A percentile compares a stretch with the other conserved stretches of the same genome.
Conservation (phyloP, 2,888 invertebrate species). For the Drosophila pullipes region DNA sequence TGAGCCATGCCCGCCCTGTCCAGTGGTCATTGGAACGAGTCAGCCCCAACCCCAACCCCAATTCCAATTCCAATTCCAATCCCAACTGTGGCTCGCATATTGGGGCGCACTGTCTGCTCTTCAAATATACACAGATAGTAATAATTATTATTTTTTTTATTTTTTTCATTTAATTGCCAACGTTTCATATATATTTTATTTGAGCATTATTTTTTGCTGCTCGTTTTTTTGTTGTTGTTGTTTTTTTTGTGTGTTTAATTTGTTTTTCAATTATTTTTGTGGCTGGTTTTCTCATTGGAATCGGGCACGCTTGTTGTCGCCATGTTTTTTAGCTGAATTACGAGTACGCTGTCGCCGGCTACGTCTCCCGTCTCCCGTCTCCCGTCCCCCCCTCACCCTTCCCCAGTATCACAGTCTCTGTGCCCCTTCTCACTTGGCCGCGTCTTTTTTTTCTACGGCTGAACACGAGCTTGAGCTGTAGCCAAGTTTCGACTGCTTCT, state of each 20-base stretch:
- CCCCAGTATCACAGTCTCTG: not conserved
- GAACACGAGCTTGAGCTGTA: conserved; percentile 41
- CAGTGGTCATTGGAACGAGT: conserved; percentile 41
- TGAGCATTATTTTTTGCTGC: conserved; percentile 52
- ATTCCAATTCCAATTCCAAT: not conserved
- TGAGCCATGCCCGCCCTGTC: conserved; percentile 44
- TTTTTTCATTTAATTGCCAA: conserved; percentile 75
- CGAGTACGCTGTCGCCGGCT: conserved; percentile 33
- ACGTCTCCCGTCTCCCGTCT: conserved; percentile 3
- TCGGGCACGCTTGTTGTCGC: conserved; percentile 78
- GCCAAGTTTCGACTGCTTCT: conserved; percentile 35
- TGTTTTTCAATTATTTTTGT: conserved; percentile 80
- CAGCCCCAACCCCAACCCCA: conserved; percentile 1
- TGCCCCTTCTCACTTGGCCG: not conserved
- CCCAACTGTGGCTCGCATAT: conserved; percentile 18
- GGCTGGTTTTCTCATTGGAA: conserved; percentile 70
- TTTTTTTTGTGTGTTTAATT: conserved; percentile 67
- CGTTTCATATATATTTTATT: conserved; percentile 79
- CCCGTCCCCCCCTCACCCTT: not conserved
- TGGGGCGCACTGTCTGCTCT: conserved; percentile 34
- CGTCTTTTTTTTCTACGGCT: not conserved
- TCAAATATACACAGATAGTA: conserved; percentile 45
- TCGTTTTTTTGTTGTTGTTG: conserved; percentile 10
- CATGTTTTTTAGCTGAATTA: conserved; percentile 71
- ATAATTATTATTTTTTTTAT: conserved; percentile 37